Evolutionary conservation across 2,888 invertebrate species (phyloP).

Genomic region (Drosophila yooni): DNA sequence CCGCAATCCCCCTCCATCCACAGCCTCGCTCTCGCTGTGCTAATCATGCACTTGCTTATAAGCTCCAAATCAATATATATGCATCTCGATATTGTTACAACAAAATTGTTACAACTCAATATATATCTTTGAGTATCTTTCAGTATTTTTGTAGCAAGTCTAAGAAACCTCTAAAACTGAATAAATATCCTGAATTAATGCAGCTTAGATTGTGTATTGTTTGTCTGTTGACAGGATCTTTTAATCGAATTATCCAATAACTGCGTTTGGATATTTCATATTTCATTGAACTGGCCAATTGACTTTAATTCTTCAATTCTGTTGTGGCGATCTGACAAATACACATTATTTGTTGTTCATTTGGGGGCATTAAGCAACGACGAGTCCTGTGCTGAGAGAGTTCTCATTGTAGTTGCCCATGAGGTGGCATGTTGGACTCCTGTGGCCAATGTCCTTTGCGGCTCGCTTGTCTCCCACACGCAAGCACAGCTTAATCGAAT

Average conservation of each 20-base stretch:
- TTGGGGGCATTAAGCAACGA: not conserved
- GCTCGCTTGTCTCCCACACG: not conserved
- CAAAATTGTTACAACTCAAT: not conserved
- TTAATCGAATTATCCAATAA: too few relatives aligned
- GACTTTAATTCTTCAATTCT: not conserved
- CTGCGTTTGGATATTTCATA: too few relatives aligned
- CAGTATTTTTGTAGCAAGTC: not conserved
- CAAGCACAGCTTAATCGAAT: slow-evolving; percentile 57
- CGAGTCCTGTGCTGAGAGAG: not conserved
- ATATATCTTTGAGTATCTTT: not conserved
- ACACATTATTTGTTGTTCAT: not conserved
- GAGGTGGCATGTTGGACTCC: not conserved
- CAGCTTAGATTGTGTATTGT: not conserved
- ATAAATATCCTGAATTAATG: not conserved
- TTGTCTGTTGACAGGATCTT: not conserved
- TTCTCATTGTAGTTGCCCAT: not conserved
- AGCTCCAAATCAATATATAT: slow-evolving; percentile 5
- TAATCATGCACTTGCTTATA: slow-evolving; percentile 57
- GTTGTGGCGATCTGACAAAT: not conserved
- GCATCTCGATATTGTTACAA: not conserved
- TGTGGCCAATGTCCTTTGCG: not conserved
- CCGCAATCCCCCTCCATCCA: slow-evolving; percentile 13
- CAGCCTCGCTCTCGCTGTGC: slow-evolving; percentile 6
- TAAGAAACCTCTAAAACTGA: not conserved
- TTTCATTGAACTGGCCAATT: too few relatives aligned